These are phyloP conservation scores for Malurus leucopterus DNA, from an alignment of 2,797 vertebrate genomes.

Conservation along the genomic window DNA sequence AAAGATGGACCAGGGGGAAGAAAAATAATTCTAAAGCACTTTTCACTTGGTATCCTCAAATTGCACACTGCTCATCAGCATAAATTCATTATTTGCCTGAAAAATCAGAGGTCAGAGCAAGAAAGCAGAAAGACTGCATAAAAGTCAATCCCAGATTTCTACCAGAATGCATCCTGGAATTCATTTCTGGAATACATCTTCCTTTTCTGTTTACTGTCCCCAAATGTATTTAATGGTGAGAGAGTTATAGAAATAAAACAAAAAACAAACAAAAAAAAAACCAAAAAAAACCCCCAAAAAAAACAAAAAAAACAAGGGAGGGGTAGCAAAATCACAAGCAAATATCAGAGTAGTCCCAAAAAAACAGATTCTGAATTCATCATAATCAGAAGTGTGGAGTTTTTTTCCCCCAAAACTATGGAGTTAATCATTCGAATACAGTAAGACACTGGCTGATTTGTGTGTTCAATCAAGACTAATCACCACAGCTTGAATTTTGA, in stretches of 20 bases:
- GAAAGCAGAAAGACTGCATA: neutral
- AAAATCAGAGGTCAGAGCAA: neutral
- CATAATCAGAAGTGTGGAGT: neutral
- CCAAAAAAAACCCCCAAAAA: no score
- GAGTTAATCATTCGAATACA: conserved; percentile 25
- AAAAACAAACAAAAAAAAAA: neutral
- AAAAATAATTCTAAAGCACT: neutral
- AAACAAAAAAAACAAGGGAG: neutral
- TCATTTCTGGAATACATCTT: neutral
- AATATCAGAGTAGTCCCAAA: neutral
- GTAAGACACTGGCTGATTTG: neutral
- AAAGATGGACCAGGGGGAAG: neutral
- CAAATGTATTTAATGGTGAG: neutral
- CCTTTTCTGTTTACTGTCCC: neutral
- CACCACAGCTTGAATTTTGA: conserved; percentile 38
- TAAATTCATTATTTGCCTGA: neutral
- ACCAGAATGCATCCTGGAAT: neutral
- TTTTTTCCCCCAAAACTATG: neutral
- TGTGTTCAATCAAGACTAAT: conserved; percentile 52
- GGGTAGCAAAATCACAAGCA: neutral
- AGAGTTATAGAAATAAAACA: neutral
- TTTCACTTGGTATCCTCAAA: neutral
- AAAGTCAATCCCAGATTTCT: neutral
- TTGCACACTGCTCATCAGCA: neutral
- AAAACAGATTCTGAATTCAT: neutral